Conservation (phyloP, 2,888 invertebrate genomes). For the Lasioglossum marginatum region DNA sequence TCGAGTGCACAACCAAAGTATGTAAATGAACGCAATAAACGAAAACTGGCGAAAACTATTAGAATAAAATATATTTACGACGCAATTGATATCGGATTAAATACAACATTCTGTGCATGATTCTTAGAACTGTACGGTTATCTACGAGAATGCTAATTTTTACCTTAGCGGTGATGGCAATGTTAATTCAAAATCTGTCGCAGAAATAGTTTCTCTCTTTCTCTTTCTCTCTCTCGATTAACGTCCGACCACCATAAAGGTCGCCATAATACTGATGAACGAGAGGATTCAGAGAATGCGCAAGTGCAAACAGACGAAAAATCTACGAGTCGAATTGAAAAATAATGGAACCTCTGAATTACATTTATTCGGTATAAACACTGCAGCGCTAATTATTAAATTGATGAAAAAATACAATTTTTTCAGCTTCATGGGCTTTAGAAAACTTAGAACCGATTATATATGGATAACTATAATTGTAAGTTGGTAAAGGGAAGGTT, state of each 20-base stretch:
- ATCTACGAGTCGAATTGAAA: conserved; percentile 12
- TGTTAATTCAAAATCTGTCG: conserved; percentile 23
- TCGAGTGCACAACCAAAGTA: background rate
- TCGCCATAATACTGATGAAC: conserved; percentile 64
- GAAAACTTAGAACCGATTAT: background rate
- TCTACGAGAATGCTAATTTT: conserved; percentile 17
- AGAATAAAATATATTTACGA: conserved; percentile 40
- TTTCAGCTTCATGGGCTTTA: background rate
- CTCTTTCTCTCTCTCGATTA: conserved; percentile 9
- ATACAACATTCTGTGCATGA: background rate
- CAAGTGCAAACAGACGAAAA: conserved; percentile 51
- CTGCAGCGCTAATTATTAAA: background rate
- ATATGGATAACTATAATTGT: background rate
- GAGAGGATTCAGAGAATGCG: conserved; percentile 55
- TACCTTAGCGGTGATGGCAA: conserved; percentile 37
- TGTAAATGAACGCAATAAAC: background rate
- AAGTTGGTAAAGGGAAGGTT: background rate
- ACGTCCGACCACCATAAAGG: conserved; percentile 41
- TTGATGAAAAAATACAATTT: background rate
- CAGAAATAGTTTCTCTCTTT: conserved; percentile 7
- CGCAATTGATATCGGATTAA: conserved; percentile 42
- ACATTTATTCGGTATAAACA: background rate
- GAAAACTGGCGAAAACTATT: conserved; percentile 12
- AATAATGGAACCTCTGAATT: background rate
- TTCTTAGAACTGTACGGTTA: background rate